These are phyloP conservation scores for Synanthedon formicaeformis DNA, from an alignment of 2,888 invertebrate species.

Conservation along the genomic window DNA sequence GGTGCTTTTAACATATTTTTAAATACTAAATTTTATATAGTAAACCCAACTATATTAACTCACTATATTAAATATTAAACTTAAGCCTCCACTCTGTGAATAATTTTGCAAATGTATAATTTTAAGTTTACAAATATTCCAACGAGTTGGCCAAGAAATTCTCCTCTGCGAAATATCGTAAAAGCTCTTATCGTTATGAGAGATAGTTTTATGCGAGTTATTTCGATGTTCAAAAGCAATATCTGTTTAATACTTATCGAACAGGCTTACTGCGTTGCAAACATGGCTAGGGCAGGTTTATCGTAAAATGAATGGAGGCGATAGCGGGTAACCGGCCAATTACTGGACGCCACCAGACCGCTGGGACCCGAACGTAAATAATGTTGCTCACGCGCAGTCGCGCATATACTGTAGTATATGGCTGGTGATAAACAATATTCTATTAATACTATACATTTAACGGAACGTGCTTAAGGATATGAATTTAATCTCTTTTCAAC, in stretches of 20 bases:
- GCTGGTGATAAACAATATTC: conserved; percentile 62
- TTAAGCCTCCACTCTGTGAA: too few species aligned
- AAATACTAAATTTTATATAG: too few species aligned
- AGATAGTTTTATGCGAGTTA: not conserved
- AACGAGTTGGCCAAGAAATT: too few species aligned
- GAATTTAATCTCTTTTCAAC: conserved; percentile 3
- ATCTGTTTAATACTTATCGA: conserved; percentile 1
- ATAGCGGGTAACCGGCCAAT: conserved; percentile 59
- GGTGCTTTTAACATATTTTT: too few species aligned
- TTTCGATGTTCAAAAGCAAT: not conserved
- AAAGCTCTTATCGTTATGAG: too few species aligned
- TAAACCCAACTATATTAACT: too few species aligned
- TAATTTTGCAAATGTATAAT: too few species aligned
- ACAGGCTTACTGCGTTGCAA: conserved; percentile 20
- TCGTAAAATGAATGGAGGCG: conserved; percentile 62
- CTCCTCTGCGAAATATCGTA: too few species aligned
- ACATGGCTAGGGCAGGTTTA: conserved; percentile 39
- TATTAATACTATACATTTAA: conserved; percentile 34
- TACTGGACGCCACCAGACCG: conserved; percentile 22
- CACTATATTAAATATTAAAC: too few species aligned
- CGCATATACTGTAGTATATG: conserved; percentile 1
- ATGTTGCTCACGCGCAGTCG: conserved; percentile 53
- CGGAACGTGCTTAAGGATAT: conserved; percentile 36
- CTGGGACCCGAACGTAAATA: conserved; percentile 28
- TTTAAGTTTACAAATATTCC: too few species aligned